Evolutionary conservation across 2,888 invertebrate genomes (phyloP).

Genomic region (Plagodis dolabraria): DNA sequence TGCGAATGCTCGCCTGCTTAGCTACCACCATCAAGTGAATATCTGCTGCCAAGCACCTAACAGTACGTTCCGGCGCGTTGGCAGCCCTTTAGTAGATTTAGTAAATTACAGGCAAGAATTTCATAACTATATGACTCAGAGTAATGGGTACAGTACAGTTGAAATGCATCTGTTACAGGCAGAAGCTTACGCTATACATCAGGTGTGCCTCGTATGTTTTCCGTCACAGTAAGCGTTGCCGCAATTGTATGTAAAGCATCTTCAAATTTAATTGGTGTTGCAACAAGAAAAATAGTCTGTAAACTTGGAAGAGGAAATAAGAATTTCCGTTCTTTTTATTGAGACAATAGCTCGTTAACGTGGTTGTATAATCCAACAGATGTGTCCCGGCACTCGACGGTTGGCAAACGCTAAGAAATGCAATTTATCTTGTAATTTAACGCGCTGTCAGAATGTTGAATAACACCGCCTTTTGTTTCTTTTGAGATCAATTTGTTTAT

Average conservation of each 20-base stretch:
- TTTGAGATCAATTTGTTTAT: conserved; percentile 19
- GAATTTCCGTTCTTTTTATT: conserved; percentile 49
- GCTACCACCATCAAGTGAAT: no score
- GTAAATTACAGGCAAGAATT: no score
- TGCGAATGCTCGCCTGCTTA: no score
- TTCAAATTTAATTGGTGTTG: conserved; percentile 44
- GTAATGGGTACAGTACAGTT: no score
- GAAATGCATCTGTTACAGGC: no score
- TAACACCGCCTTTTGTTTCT: conserved; percentile 27
- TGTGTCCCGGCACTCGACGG: conserved; percentile 30
- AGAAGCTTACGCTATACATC: no score
- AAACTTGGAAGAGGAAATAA: conserved; percentile 66
- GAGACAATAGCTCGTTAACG: conserved; percentile 57
- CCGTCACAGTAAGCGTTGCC: conserved; percentile 3
- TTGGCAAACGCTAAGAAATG: conserved; percentile 45
- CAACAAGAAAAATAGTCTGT: conserved; percentile 48
- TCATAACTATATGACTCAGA: no score
- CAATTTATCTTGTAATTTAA: conserved; percentile 48
- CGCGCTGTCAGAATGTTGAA: conserved; percentile 36
- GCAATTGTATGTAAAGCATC: conserved; percentile 27
- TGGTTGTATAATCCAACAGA: conserved; percentile 45
- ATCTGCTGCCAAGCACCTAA: no score
- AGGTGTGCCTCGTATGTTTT: no score
- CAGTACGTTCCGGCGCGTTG: no score
- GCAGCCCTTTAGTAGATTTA: no score